These are phyloP conservation scores for Dendrolimus houi DNA, from an alignment of 2,888 invertebrate genomes.

Conservation along the genomic window DNA sequence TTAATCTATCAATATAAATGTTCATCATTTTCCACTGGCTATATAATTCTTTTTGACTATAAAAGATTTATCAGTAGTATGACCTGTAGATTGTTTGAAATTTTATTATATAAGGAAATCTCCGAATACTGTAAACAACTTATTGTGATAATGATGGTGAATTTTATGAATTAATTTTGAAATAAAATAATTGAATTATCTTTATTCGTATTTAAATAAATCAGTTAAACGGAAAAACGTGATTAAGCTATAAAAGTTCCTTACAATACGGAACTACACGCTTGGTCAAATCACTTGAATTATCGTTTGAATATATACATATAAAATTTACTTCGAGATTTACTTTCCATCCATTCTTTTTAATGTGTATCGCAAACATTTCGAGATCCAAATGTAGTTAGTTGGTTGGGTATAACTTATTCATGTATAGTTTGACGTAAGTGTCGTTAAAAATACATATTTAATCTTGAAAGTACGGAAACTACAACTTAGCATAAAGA, in stretches of 20 bases:
- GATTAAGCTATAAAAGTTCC: neutral
- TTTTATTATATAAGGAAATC: too few relatives aligned
- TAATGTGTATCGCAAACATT: conserved; percentile 41
- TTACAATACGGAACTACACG: neutral
- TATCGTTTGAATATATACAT: conserved; percentile 9
- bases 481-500: too few relatives aligned
- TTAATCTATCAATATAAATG: neutral
- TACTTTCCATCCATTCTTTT: conserved; percentile 22
- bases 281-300: conserved; percentile 14
- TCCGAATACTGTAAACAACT: too few relatives aligned
- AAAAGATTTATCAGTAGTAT: neutral
- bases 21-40: neutral
- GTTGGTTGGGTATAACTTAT: conserved; percentile 7
- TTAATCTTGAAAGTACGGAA: neutral
- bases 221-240: neutral
- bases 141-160: too few relatives aligned
- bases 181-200: neutral
- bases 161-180: too few relatives aligned
- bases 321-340: conserved; percentile 28
- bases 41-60: neutral
- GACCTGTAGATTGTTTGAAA: neutral
- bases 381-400: conserved; percentile 17
- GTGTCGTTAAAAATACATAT: neutral
- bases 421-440: neutral
- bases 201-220: neutral